These are phyloP conservation scores for Chrysaora quinquecirrha DNA, from an alignment of 30 jellyfish, hydroid and myxozoan genomes.

Conservation along the genomic window DNA sequence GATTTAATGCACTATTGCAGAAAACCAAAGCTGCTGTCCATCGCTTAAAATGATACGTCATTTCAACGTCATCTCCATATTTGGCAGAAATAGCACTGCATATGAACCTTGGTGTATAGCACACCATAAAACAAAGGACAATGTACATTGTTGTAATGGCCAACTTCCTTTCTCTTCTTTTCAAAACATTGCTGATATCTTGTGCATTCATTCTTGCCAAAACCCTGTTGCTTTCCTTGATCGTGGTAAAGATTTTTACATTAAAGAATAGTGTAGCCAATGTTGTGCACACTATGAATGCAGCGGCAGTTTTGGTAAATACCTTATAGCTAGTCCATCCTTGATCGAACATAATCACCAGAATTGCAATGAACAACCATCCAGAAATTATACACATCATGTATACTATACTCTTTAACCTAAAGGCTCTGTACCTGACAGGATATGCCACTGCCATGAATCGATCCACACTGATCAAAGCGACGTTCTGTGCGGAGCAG, in stretches of 20 bases:
- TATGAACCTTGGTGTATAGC: not conserved
- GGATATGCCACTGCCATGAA: conserved; percentile 28
- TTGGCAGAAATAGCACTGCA: not conserved
- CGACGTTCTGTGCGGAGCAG: conserved; percentile 10
- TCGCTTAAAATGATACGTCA: not conserved
- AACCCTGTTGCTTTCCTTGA: not conserved
- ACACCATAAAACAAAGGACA: conserved; percentile 6
- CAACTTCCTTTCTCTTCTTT: conserved; percentile 3
- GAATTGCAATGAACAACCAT: not conserved
- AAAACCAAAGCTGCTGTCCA: conserved; percentile 11
- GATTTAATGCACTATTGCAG: conserved; percentile 1
- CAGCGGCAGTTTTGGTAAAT: not conserved
- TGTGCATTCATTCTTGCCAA: not conserved
- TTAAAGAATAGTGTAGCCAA: not conserved
- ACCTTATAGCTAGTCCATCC: not conserved
- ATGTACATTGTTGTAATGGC: conserved; percentile 8
- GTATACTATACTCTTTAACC: not conserved
- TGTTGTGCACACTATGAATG: not conserved
- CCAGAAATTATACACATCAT: not conserved
- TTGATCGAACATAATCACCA: not conserved
- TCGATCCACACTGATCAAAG: conserved; percentile 30
- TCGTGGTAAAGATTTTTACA: not conserved
- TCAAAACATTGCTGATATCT: not conserved
- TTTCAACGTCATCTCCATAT: not conserved
- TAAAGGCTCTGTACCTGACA: not conserved